A percentile compares a stretch with the other conserved stretches of the same genome.
Evolutionary conservation across 2,113 vertebrate genomes (phyloP).

Genomic region (Clarias macrocephalus): DNA sequence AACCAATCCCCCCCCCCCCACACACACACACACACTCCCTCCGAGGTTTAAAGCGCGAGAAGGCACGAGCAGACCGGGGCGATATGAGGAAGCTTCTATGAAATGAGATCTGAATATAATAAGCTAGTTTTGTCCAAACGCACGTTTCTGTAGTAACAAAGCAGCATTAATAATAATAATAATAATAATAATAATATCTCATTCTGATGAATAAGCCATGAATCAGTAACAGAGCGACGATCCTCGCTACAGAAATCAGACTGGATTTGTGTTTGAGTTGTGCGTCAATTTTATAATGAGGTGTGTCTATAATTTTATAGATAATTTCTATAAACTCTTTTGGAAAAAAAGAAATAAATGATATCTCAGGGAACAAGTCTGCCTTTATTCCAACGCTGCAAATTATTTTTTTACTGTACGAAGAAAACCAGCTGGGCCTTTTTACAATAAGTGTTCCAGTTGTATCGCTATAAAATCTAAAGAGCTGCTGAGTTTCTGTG

Average conservation of each 20-base stretch:
- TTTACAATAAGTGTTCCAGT: constrained; percentile 6
- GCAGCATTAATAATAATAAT: neutral
- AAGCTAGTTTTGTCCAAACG: neutral
- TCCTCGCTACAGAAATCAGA: neutral
- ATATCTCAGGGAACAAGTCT: neutral
- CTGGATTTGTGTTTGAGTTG: neutral
- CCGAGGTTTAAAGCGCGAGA: neutral
- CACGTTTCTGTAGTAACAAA: neutral
- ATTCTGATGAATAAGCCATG: no score
- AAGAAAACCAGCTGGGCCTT: neutral
- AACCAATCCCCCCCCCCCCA: neutral
- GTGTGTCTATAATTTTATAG: neutral
- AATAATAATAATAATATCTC: no score
- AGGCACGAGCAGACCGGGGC: neutral
- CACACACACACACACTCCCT: neutral
- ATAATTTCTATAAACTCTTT: no score
- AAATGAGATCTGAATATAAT: no score
- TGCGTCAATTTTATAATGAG: no score
- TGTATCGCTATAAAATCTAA: constrained; percentile 45
- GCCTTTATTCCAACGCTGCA: neutral
- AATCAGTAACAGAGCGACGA: neutral
- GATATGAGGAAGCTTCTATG: neutral
- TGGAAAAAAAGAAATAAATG: neutral
- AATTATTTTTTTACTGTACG: neutral
- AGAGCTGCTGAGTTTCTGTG: constrained; percentile 60